Evolutionary conservation across 2,888 invertebrate species (phyloP), one percentile per base, ranked within the genome.

Genomic region (Cacoxenus indagator): DNA sequence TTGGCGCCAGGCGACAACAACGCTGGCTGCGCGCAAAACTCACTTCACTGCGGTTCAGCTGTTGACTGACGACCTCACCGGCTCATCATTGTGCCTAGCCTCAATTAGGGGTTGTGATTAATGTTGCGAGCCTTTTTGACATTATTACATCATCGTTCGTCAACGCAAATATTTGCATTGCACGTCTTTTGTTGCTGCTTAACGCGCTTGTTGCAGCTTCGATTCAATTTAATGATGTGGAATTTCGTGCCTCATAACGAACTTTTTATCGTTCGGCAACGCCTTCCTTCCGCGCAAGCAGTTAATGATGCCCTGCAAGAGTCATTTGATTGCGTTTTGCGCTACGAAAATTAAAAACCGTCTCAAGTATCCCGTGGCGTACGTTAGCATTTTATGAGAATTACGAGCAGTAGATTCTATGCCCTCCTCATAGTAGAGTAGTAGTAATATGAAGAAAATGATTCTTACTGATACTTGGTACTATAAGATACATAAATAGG

Each of bases 51-150:
- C 22, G 51, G 51, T 51, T 51, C 51, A 51, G 51, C 51, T 51
- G 51, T 17, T 51, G 17, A 22, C 17, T 51, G 51, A 51, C 51
- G 51, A 51, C 51, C 17, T 51, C 51, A n/a, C 51, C 51, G 9
- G 19, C n/a, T 48, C 48, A 48, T 43, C 43, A 37, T 37, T 37
- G n/a, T 48, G 8, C 4, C 19, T 22, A 51, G 17, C 51, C 51
- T 51, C 51, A 51, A 51, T 51, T 51, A 51, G 51, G 51, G 51
- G 51, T 51, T 51, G 51, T 51, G 51, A 51, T 51, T 51, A 51
- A 51, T 51, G 51, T 51, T 51, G 19, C 8, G 51, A 22, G 51
- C 22, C 51, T 22, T 51, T 48, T 51, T 51, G 51, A 51, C 51
- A 51, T 51, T 22, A 51, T 51, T 51, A 51, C 51, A 51, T 17